phyloP scores from a whole-genome alignment of 2,113 vertebrate genomes.

The Ginglymostoma cirratum region DNA sequence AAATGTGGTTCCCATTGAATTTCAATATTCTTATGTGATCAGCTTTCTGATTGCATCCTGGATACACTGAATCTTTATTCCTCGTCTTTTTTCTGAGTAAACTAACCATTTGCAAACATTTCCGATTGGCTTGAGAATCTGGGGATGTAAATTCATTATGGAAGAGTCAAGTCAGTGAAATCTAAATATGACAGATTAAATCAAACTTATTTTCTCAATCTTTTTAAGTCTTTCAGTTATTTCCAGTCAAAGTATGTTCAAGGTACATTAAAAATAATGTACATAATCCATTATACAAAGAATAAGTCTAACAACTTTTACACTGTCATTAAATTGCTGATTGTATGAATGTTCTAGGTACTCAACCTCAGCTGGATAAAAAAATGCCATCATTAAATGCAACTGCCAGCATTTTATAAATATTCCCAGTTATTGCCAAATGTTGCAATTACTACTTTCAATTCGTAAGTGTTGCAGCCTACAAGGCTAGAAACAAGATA shows the following conservation, averaged over 20 bases:
- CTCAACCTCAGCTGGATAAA: background rate
- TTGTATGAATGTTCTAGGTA: background rate
- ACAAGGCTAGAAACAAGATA: too few species aligned
- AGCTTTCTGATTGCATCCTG: background rate
- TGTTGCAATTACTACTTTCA: background rate
- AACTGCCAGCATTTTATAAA: background rate
- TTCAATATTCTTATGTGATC: background rate
- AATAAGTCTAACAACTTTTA: background rate
- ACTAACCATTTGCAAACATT: background rate
- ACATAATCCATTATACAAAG: background rate
- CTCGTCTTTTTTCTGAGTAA: background rate
- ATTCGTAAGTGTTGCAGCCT: background rate
- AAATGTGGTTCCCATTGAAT: background rate
- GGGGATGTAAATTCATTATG: background rate
- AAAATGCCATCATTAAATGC: background rate
- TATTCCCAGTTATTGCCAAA: background rate
- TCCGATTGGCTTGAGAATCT: background rate
- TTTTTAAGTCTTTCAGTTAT: background rate
- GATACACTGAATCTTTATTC: background rate
- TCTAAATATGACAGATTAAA: background rate
- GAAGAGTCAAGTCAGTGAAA: background rate
- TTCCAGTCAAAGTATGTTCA: background rate
- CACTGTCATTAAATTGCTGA: constrained; percentile 1
- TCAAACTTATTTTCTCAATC: background rate
- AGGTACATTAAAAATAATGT: background rate